Evolutionary conservation across 2,888 invertebrate species (phyloP), one percentile per base, ranked within the genome.

Genomic region (Temnothorax ravouxi): DNA sequence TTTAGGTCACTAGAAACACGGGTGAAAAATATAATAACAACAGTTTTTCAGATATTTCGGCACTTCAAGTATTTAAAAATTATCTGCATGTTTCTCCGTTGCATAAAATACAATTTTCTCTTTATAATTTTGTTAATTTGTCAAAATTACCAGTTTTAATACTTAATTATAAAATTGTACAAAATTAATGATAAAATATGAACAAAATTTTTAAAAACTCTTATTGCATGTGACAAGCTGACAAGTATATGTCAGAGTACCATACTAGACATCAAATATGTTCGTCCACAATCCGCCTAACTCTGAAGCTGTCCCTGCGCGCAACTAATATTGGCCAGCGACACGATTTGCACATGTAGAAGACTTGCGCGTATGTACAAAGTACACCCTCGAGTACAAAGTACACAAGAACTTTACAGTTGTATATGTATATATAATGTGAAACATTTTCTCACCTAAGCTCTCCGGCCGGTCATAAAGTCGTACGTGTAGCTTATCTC

Each of bases 401-500:
- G 74, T 59, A 34, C 59, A 59, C 38, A 80, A 79, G 74, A 59
- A 72, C 56, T 61, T 61, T 38, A 29, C 21, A 21, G 29, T 15
- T 56, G 44, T 71, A 71, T 34, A 59, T 38, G 2, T 59, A 21
- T 56, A 64, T 79, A 44, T 66, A 77, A 72, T 59, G 18, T 50
- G 34, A 21, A 18, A 50, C 72, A 47, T 38, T 67, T 67, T 79
- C 56, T 59, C 59, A 21, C 8, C 47, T 59, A 59, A 71, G 47
- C 56, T 69, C 56, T 69, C 25, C 15, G 18, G 5, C 47, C 29
- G 4, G 38, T 3, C 25, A 80, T 47, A 13, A 59, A 72, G 79
- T 80, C 59, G 44, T 47, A 79, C 59, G 38, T 59, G 34, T 59
- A 47, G 79, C 59, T 72, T 80, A 80, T 80, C 79, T 61, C 13